These are phyloP conservation scores for Hipposideros armiger DNA, from an alignment of 2,113 vertebrate genomes.

Conservation along the genomic window DNA sequence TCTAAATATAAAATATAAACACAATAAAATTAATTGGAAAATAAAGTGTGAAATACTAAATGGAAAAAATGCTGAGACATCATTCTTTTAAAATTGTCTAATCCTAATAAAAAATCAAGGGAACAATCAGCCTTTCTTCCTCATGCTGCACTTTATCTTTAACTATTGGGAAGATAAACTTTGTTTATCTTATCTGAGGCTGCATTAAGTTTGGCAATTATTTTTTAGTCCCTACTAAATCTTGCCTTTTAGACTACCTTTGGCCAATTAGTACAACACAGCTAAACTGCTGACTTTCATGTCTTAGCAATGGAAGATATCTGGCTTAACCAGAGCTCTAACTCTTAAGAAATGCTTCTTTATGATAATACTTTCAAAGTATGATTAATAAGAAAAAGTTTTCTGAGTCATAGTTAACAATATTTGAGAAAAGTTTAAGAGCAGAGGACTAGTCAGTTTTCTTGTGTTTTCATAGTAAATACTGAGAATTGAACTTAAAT, in stretches of 20 bases:
- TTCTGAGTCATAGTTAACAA: not conserved
- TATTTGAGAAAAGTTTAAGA: not conserved
- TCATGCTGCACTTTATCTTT: not conserved
- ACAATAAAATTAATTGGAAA: not conserved
- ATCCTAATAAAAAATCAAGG: not conserved
- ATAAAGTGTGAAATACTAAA: not conserved
- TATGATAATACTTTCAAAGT: not conserved
- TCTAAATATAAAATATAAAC: not conserved
- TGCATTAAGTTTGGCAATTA: not conserved
- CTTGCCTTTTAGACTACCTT: not conserved
- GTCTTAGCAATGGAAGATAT: not conserved
- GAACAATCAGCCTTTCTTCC: not conserved
- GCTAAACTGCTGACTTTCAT: not conserved
- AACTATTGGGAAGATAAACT: not conserved
- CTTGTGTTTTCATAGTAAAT: not conserved
- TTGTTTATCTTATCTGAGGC: not conserved
- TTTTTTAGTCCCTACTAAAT: not conserved
- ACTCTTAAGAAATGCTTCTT: not conserved
- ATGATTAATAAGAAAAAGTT: not conserved
- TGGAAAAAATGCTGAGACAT: not conserved
- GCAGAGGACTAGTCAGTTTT: not conserved
- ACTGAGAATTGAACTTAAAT: not conserved
- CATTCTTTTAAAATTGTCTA: not conserved
- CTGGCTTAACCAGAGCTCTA: not conserved
- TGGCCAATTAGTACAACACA: not conserved